Base-by-base conservation (phyloP, 1,140 invertebrate genomes). In the Rhysida immarginata region DNA sequence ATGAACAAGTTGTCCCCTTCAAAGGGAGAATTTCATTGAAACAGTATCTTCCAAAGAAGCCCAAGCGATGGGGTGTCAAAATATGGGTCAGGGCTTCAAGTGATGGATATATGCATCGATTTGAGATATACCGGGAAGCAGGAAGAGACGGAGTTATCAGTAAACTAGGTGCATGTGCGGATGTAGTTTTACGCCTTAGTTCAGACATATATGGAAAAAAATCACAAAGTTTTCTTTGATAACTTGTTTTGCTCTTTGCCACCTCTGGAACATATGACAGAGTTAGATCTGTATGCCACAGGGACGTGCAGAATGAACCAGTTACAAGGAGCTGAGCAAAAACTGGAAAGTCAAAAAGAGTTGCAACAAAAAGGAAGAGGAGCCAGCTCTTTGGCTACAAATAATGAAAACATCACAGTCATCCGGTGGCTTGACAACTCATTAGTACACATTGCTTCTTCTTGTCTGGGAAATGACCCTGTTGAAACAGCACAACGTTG, bases 51-150 rank as follows among this genome's bases (percentile, higher is more conserved):
- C 55, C 35, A 42, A 57, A 57, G 21, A 64, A 64, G 55, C 61
- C 57, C 0, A 52, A 64, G 5, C 58, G 59, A 54, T 62, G 60
- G 61, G 61, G 63, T 1, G 61, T 57, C 53, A 61, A 64, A 58
- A 26, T 63, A n/a, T 59, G 54, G 54, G 52, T 50, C 2, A 25
- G 54, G 23, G 26, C 48, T 41, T 55, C 53, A 46, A 54, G 23
- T 2, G 35, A n/a, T 26, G 62, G 62, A n/a, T 26, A 63, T 1
- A 50, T 59, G 13, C 48, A 63, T 52, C 44, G 63, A 26, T 59
- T 62, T 55, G 54, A 57, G 42, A 48, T 59, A 2, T 64, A 63
- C 41, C 62, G 64, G 21, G 21, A 48, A 51, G 52, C 55, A 21
- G 11, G 50, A 53, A 61, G 24, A 23, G 26, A 59, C 51, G 25